A percentile compares a stretch with the other conserved stretches of the same genome.
Evolutionary conservation across 2,113 vertebrate species (phyloP).

Genomic region (Galemys pyrenaicus): DNA sequence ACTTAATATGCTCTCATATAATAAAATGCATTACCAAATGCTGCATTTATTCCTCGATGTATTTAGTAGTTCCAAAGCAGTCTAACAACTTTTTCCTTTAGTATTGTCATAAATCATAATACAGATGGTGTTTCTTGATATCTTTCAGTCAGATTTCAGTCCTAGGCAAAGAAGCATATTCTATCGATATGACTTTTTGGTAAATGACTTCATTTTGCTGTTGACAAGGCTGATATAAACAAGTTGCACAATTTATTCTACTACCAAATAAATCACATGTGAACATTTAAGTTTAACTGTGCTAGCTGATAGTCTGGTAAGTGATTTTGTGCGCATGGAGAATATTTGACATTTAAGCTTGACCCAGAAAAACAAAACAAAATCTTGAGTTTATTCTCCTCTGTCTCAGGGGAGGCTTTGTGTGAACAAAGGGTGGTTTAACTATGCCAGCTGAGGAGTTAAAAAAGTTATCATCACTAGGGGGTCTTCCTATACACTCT

Average conservation of each 20-base stretch:
- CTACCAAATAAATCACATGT: conserved; percentile 65
- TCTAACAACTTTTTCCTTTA: conserved; percentile 49
- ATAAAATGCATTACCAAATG: conserved; percentile 42
- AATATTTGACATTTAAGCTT: conserved; percentile 57
- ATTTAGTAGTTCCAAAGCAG: conserved; percentile 46
- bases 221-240: conserved; percentile 69
- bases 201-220: conserved; percentile 64
- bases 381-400: background rate
- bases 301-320: conserved; percentile 47
- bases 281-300: conserved; percentile 61
- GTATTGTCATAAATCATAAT: conserved; percentile 67
- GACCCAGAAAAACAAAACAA: conserved; percentile 59
- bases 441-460: background rate
- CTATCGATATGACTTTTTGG: conserved; percentile 54
- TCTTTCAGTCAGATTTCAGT: conserved; percentile 58
- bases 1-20: conserved; percentile 62
- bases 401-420: background rate
- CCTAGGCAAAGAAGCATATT: conserved; percentile 18
- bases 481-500: background rate
- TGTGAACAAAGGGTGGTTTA: background rate
- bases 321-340: conserved; percentile 48
- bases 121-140: conserved; percentile 71
- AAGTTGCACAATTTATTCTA: conserved; percentile 59
- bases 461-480: background rate
- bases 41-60: conserved; percentile 18